Evolutionary conservation across 1,140 invertebrate genomes (phyloP), one percentile per base, ranked within the genome.

Genomic region (Cephus cinctus): DNA sequence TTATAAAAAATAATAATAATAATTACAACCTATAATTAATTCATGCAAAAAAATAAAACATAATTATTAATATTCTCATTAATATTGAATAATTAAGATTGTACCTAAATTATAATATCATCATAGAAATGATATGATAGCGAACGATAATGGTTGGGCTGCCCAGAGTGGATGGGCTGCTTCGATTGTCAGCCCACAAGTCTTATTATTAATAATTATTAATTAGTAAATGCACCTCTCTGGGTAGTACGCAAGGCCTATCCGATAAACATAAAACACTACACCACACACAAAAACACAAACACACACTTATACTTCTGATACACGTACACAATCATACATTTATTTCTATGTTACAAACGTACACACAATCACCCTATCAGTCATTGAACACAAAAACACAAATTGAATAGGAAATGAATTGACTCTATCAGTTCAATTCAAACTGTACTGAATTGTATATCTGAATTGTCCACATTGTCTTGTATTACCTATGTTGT

Each of bases 31-130:
- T 75, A 75, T 74, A 73, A 74, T 73, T 72, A 75, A 74, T 75
- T 74, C 69, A 74, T 67, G 69, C 69, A 74, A 69, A 67, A 59
- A 62, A 61, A 69, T 65, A 75, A 69, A 72, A 70, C 65, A 73
- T 73, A 72, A 73, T 74, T 75, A 76, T 73, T 74, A 75, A 75
- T 76, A 75, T 76, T 74, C 72, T 74, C 71, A 76, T 75, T 74
- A 76, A 76, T 76, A 75, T 76, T 76, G 67, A 67, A 73, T 74
- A 75, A 76, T 73, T 75, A 76, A 76, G 70, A 74, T 73, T 74
- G 70, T 76, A 76, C 73, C 72, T 76, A 76, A 76, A 76, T 76
- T 76, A 75, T 75, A 69, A 70, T 71, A 73, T 67, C 61, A 73
- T 75, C 42, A 69, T 69, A 71, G 67, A 70, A 76, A 63, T 72